Base-by-base conservation (phyloP, 1,140 invertebrate genomes). In the Atopsyche davidsoni region DNA sequence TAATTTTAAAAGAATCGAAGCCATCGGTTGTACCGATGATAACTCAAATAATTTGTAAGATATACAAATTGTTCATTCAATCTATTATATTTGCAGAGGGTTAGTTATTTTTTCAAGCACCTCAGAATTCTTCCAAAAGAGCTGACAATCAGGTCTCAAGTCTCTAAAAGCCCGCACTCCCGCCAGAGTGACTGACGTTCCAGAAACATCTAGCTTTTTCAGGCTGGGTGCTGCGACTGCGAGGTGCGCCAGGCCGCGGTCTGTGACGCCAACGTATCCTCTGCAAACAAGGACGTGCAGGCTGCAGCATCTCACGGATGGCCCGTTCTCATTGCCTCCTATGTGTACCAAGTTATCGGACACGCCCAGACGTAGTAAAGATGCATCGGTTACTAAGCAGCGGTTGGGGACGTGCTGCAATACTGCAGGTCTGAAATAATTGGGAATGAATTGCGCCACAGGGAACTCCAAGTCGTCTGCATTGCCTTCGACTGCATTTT, bases 201-300 rank as follows among this genome's bases (percentile, higher is more conserved):
- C 76, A 2, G 73, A 77, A 11, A 85, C 73, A 63, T 85, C 82
- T 2, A 86, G 61, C 35, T 70, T 69, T 13, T 69, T 62, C 2
- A 86, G 61, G 51, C 70, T 64, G 0, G 79, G 77, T 1, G 79
- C 79, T 22, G 79, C 78, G 4, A 72, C 69, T 0, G 73, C 72
- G 44, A 84, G 64, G 59, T 84, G 80, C 13, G 69, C 56, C 9
- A 86, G 58, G 52, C 78, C 79, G n/a, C 72, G 64, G 60, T 85
- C 77, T 2, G 83, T 84, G 1, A 86, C 75, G 45, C 67, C 68
- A 4, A 72, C 65, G 63, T 79, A 86, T 40, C 82, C 79, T 32
- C 77, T 77, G 25, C 75, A 67, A 3, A 73, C 66, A 4, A 73
- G 50, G 0, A 65, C 63, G 14, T 66, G 50, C 7, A 62, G 46